Evolutionary conservation across 1,140 invertebrate species (phyloP).

Genomic region (Bombus turneri): DNA sequence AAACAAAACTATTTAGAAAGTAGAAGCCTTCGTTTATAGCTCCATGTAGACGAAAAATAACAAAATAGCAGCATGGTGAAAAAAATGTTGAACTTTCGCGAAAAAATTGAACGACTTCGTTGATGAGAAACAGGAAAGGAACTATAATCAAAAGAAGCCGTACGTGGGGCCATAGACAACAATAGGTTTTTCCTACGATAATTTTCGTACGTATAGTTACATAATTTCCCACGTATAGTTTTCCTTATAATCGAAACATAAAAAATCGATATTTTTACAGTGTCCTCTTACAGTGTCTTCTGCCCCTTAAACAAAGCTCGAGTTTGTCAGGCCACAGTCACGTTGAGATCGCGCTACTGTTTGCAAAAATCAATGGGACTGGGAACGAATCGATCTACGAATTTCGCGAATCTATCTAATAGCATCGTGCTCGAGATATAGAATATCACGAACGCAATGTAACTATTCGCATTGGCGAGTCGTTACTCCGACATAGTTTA

Average conservation of each 20-base stretch:
- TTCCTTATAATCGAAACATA: too few relatives aligned
- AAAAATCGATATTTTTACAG: too few relatives aligned
- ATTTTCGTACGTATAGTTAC: too few relatives aligned
- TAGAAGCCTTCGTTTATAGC: not conserved
- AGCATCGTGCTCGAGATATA: not conserved
- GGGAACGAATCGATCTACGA: not conserved
- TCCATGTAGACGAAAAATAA: not conserved
- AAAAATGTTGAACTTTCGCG: accelerated
- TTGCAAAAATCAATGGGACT: not conserved
- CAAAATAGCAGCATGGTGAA: not conserved
- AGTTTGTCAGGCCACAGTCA: constrained; percentile 34
- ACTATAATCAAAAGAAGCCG: too few relatives aligned
- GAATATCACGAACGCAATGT: not conserved
- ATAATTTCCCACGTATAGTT: too few relatives aligned
- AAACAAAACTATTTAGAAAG: not conserved
- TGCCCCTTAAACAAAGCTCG: not conserved
- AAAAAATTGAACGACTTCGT: not conserved
- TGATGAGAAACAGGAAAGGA: not conserved
- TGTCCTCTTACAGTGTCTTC: not conserved
- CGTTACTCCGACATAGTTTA: not conserved
- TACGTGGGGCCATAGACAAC: not conserved
- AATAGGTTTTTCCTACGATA: not conserved
- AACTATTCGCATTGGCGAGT: not conserved
- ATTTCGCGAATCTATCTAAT: not conserved
- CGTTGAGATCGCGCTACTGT: not conserved